Percentiles rank a stretch among this genome's conserved stretches.
Evolutionary conservation across 64 coral and sea anemone species (phyloP).

Genomic region (Hydrozoanthus tunicans): DNA sequence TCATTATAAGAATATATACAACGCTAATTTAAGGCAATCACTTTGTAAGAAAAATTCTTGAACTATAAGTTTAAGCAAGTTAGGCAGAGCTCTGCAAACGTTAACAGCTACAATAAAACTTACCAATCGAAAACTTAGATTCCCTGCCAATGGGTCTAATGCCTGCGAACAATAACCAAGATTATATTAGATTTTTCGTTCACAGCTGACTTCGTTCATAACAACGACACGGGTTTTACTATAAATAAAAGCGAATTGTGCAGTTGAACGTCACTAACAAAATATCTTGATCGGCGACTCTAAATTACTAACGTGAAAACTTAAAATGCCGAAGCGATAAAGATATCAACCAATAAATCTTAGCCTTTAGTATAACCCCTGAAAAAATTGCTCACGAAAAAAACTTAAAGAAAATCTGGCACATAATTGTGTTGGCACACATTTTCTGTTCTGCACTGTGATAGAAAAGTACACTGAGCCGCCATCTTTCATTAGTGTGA

Average conservation of each 20-base stretch:
- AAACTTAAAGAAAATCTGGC: too few relatives aligned
- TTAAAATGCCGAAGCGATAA: too few relatives aligned
- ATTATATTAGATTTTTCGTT: too few relatives aligned
- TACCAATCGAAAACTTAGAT: slow-evolving; percentile 83
- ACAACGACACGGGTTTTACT: background rate
- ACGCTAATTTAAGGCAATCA: too few relatives aligned
- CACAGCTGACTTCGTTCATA: background rate
- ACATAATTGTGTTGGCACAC: too few relatives aligned
- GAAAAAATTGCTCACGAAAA: too few relatives aligned
- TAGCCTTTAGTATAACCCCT: too few relatives aligned
- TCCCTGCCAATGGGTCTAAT: slow-evolving; percentile 81
- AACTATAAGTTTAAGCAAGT: background rate
- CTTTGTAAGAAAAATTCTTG: background rate
- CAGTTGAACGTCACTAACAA: background rate
- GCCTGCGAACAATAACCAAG: slow-evolving; percentile 44
- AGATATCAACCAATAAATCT: too few relatives aligned
- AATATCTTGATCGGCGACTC: background rate
- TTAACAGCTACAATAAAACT: background rate
- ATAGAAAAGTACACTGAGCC: too few relatives aligned
- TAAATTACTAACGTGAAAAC: background rate
- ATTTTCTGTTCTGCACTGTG: too few relatives aligned
- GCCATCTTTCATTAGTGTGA: too few relatives aligned
- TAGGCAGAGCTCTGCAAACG: background rate
- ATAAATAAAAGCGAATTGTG: background rate
- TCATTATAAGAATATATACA: too few relatives aligned